phyloP scores from a whole-genome alignment of 2,113 vertebrate genomes.

The Salvelinus alpinus region DNA sequence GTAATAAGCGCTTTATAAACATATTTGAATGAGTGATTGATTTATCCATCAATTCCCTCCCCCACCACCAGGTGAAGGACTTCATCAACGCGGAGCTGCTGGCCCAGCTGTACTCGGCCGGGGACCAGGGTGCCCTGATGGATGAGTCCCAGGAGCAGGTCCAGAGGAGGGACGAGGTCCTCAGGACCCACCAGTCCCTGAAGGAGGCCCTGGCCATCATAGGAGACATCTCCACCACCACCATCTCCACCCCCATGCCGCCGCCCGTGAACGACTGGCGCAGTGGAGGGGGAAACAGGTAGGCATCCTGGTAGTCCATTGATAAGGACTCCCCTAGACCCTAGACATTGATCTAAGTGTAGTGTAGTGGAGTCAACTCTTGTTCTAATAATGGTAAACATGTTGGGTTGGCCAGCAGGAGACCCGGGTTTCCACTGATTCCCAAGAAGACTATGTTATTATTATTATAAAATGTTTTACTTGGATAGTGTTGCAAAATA shows the following conservation, averaged over 20 bases:
- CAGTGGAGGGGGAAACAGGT: constrained; percentile 48
- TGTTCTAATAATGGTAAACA: no score
- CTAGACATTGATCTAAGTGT: no score
- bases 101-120: constrained; percentile 91
- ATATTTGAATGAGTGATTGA: no score
- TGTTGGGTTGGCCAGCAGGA: no score
- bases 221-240: constrained; percentile 88
- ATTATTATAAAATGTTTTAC: no score
- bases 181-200: constrained; percentile 87
- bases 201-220: constrained; percentile 90
- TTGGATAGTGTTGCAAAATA: no score
- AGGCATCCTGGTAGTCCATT: constrained; percentile 37
- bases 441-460: no score
- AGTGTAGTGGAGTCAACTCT: no score
- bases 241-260: constrained; percentile 83
- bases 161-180: constrained; percentile 86
- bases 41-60: neutral
- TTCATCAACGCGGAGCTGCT: constrained; percentile 95
- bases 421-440: no score
- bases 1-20: no score
- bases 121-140: constrained; percentile 93
- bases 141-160: constrained; percentile 93
- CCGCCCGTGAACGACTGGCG: constrained; percentile 88
- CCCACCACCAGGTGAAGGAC: constrained; percentile 84
- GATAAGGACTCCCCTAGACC: no score